Conservation (phyloP, 37 sponge, comb jelly and placozoan genomes). For the Bolinopsis microptera region DNA sequence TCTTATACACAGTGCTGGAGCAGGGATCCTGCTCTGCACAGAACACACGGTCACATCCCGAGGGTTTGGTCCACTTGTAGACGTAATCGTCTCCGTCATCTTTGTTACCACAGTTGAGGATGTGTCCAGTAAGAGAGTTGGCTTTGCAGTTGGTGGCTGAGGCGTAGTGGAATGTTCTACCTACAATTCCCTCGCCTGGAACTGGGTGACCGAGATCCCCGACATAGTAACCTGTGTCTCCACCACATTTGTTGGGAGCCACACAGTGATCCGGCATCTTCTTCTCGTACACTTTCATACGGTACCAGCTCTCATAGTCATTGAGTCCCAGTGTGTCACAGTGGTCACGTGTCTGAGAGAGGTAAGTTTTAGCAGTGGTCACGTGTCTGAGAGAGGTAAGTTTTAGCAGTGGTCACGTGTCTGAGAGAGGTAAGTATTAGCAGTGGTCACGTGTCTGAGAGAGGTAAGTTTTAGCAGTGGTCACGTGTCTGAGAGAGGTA, state of each 20-base stretch:
- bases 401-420: too few species aligned
- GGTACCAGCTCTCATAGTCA: conserved; percentile 1
- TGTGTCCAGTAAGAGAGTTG: not conserved
- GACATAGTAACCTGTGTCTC: conserved; percentile 38
- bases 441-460: too few species aligned
- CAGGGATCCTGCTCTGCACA: conserved; percentile 48
- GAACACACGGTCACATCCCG: not conserved
- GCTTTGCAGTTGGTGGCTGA: conserved; percentile 27
- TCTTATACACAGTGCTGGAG: conserved; percentile 37
- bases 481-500: too few species aligned
- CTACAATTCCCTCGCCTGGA: conserved; percentile 51
- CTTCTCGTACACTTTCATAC: conserved; percentile 10
- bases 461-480: too few species aligned
- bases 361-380: too few species aligned
- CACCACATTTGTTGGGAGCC: conserved; percentile 51
- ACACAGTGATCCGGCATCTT: conserved; percentile 63
- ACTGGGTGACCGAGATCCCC: conserved; percentile 3
- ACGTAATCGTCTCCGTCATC: conserved; percentile 12
- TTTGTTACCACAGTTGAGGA: conserved; percentile 51
- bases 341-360: conserved; percentile 26
- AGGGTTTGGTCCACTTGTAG: conserved; percentile 11
- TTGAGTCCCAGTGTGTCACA: conserved; percentile 30
- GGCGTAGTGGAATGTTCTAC: conserved; percentile 34
- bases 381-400: too few species aligned
- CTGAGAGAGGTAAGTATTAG: too few species aligned